Base-by-base conservation (phyloP, 2,113 vertebrate genomes). In the Clarias macrocephalus region DNA sequence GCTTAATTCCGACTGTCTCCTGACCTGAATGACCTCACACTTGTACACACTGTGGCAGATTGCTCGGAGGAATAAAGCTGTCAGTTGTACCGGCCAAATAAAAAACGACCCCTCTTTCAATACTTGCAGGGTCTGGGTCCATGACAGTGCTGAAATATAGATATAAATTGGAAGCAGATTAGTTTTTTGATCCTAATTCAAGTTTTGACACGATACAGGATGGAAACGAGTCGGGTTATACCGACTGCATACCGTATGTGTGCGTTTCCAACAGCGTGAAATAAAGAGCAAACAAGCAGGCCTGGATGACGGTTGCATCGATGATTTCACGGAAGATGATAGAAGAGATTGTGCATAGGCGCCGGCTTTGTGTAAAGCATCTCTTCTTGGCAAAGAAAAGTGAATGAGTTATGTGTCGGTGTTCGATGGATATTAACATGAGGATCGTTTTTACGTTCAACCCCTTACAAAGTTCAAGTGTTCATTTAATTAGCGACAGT, bases 21-120 rank as follows among this genome's bases (percentile, higher is more conserved):
- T 97, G 97, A 98, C 97, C 97, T 94, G 92, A 94, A 91, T 95
- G 96, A 96, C 96, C 97, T 94, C 94, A 94, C 93, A 93, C 96
- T 93, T 97, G 96, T 96, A 96, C 96, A 96, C 95, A 95, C 95
- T 95, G 94, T 95, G 93, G 96, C 96, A 97, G 97, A 99, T 99
- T 99, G 97, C 97, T 99, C 97, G 96, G 95, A 97, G 97, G 97
- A 97, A 99, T 99, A 99, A 99, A 99, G 96, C 97, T 99, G 98
- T 98, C 97, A 96, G 96, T 97, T 96, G 96, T 96, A 96, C 95
- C 94, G 95, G 96, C 95, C 95, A 96, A 96, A 97, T 98, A 97
- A 99, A 97, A 98, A 97, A 97, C 95, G 96, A 94, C 95, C 94
- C 94, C 95, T 93, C 79, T 94, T 96, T 94, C 95, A 94, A 95